phyloP scores from a whole-genome alignment of 2,888 invertebrate species.

The Apeira syringaria region DNA sequence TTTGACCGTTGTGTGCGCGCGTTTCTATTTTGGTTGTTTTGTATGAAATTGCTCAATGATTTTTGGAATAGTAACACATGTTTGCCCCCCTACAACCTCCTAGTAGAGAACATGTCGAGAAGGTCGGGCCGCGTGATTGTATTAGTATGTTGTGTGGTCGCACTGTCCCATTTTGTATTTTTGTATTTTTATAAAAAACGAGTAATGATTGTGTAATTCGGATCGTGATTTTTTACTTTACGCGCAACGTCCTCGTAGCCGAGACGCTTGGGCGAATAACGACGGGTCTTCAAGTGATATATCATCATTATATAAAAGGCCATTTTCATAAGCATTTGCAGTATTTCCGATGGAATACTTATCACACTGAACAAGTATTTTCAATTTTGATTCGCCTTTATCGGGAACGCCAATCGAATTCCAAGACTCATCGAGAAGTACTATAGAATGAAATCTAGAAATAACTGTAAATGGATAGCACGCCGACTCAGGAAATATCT shows the following conservation, averaged over 20 bases:
- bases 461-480: no score
- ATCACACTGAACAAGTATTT: no score
- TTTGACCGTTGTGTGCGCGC: constrained; percentile 48
- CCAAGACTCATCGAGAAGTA: no score
- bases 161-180: constrained; percentile 83
- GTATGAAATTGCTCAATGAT: constrained; percentile 75
- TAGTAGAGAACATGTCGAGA: constrained; percentile 50
- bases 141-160: constrained; percentile 60
- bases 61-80: constrained; percentile 53
- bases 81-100: constrained; percentile 67
- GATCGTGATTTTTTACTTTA: constrained; percentile 74
- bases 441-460: no score
- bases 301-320: constrained; percentile 8
- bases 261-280: constrained; percentile 47
- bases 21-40: constrained; percentile 60
- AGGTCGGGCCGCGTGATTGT: constrained; percentile 69
- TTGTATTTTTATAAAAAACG: constrained; percentile 82
- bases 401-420: no score
- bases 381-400: no score
- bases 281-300: constrained; percentile 47
- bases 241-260: constrained; percentile 68
- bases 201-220: constrained; percentile 75
- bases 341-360: no score
- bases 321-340: no score
- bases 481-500: no score